Percentiles rank a stretch among this genome's conserved stretches.
phyloP scores from a whole-genome alignment of 2,888 invertebrate genomes.

The Miltochrista miniata region DNA sequence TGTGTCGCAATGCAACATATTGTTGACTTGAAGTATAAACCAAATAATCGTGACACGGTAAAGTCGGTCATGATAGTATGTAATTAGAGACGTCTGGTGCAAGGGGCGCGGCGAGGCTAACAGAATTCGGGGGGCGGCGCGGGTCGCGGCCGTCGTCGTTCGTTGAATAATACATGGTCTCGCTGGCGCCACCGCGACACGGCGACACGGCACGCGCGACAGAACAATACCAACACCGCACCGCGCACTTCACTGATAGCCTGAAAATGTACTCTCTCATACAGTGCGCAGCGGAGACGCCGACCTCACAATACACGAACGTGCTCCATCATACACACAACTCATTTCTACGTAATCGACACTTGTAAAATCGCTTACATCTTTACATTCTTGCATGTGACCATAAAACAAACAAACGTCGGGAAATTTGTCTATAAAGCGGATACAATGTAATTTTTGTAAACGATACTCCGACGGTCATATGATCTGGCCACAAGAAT shows the following conservation, averaged over 20 bases:
- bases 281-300: conserved; percentile 3
- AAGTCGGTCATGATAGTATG: conserved; percentile 72
- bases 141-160: conserved; percentile 63
- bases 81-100: conserved; percentile 68
- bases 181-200: conserved; percentile 54
- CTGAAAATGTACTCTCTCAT: conserved; percentile 31
- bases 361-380: conserved; percentile 20
- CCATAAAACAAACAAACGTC: conserved; percentile 28
- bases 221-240: conserved; percentile 53
- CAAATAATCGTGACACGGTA: conserved; percentile 64
- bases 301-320: conserved; percentile 1
- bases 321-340: conserved; percentile 3
- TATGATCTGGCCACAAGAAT: conserved; percentile 59
- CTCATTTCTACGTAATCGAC: conserved; percentile 12
- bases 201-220: conserved; percentile 25
- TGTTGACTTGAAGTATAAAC: conserved; percentile 62
- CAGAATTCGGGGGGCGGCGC: conserved; percentile 74
- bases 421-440: conserved; percentile 27
- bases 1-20: conserved; percentile 44
- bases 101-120: conserved; percentile 58
- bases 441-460: conserved; percentile 42
- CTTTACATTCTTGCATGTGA: conserved; percentile 23
- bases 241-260: conserved; percentile 33
- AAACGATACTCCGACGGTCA: conserved; percentile 52
- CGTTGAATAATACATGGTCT: conserved; percentile 75